Conservation (phyloP, 2,888 invertebrate genomes). For the Catocala fraxini region DNA sequence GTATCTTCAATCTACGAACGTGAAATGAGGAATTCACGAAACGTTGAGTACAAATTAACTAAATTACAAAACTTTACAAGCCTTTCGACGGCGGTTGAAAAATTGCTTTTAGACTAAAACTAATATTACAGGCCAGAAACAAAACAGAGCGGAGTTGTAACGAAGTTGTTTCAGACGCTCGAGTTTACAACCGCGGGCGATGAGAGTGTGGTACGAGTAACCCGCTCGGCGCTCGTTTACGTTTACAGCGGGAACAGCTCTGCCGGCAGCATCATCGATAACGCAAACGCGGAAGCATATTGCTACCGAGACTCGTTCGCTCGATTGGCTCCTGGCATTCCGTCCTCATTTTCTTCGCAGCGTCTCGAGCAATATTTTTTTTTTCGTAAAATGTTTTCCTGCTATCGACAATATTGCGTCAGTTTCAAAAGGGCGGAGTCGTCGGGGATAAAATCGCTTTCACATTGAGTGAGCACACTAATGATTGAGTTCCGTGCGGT, state of each 20-base stretch:
- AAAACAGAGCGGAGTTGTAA: slow-evolving; percentile 82
- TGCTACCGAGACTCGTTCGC: slow-evolving; percentile 75
- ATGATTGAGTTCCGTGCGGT: slow-evolving; percentile 85
- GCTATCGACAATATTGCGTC: slow-evolving; percentile 85
- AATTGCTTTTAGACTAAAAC: slow-evolving; percentile 86
- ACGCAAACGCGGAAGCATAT: slow-evolving; percentile 77
- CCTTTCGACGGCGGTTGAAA: slow-evolving; percentile 82
- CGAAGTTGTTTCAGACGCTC: slow-evolving; percentile 81
- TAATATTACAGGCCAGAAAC: slow-evolving; percentile 84
- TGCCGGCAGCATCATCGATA: slow-evolving; percentile 71
- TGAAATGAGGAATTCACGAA: slow-evolving; percentile 64
- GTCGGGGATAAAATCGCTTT: slow-evolving; percentile 84
- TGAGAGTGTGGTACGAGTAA: slow-evolving; percentile 49
- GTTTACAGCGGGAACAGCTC: slow-evolving; percentile 63
- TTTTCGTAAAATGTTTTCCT: slow-evolving; percentile 83
- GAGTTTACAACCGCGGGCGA: slow-evolving; percentile 80
- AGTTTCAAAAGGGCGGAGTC: slow-evolving; percentile 80
- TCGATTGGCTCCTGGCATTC: slow-evolving; percentile 81
- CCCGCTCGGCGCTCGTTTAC: slow-evolving; percentile 65
- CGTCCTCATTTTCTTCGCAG: slow-evolving; percentile 80
- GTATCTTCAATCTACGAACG: slow-evolving; percentile 67
- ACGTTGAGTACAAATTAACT: slow-evolving; percentile 79
- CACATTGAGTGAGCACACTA: slow-evolving; percentile 86
- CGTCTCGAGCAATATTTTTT: slow-evolving; percentile 77
- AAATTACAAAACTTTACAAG: slow-evolving; percentile 86